phyloP scores from a whole-genome alignment of 2,888 invertebrate species.

The Camptogramma bilineatum region DNA sequence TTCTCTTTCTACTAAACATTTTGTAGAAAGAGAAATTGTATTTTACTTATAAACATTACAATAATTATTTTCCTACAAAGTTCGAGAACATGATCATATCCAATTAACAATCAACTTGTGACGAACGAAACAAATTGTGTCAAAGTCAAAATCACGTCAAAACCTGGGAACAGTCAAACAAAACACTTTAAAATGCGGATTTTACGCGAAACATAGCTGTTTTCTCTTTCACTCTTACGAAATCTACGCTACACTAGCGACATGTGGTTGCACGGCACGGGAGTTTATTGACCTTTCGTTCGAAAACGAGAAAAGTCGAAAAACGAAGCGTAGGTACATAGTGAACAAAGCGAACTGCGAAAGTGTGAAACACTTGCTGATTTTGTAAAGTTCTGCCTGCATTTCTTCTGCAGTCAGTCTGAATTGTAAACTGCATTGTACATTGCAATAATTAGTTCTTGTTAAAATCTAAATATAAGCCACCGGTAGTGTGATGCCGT shows the following conservation, averaged over 20 bases:
- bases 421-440: neutral
- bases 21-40: too few relatives aligned
- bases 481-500: constrained; percentile 18
- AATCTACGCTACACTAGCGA: neutral
- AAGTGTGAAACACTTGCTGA: neutral
- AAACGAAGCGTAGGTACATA: neutral
- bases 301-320: neutral
- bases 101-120: too few relatives aligned
- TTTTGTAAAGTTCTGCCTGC: neutral
- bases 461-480: neutral
- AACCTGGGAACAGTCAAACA: too few relatives aligned
- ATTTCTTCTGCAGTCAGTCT: neutral
- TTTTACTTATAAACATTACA: too few relatives aligned
- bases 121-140: too few relatives aligned
- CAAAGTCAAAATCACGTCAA: too few relatives aligned
- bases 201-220: neutral
- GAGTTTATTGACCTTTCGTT: neutral
- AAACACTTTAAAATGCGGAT: neutral
- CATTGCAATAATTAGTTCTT: neutral
- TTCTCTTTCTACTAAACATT: too few relatives aligned
- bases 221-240: neutral
- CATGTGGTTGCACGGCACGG: neutral
- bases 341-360: neutral
- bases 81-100: too few relatives aligned
- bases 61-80: too few relatives aligned